Percentiles rank a stretch among this genome's conserved stretches.
These are phyloP conservation scores for Hylaea fasciaria DNA, from an alignment of 2,888 invertebrate species.

Conservation along the genomic window DNA sequence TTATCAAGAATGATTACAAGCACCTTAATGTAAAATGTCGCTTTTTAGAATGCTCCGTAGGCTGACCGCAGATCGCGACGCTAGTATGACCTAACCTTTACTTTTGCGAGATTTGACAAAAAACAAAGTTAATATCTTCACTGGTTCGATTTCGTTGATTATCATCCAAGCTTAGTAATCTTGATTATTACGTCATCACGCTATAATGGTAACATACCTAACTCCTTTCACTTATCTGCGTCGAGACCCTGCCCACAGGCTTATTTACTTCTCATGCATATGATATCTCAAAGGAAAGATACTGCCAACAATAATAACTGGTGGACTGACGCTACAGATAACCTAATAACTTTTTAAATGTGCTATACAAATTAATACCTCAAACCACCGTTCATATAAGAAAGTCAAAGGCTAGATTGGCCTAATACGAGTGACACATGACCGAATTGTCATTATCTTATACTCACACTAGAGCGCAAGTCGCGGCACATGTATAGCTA, in stretches of 20 bases:
- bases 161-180: background rate
- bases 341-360: conserved; percentile 25
- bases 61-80: no score
- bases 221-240: conserved; percentile 1
- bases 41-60: no score
- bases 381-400: conserved; percentile 25
- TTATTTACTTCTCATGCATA: background rate
- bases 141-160: background rate
- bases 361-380: conserved; percentile 19
- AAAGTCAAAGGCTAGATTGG: background rate
- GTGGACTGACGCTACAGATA: conserved; percentile 18
- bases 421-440: no score
- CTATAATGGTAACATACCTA: background rate
- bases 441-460: no score
- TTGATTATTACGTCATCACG: conserved; percentile 1
- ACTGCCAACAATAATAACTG: background rate
- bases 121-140: background rate
- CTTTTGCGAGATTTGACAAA: no score
- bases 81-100: no score
- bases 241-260: conserved; percentile 1
- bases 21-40: background rate
- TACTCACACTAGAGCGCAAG: no score
- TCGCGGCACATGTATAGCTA: no score
- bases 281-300: background rate
- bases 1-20: conserved; percentile 1